Percentiles rank a stretch among this genome's conserved stretches.
Evolutionary conservation across 2,797 vertebrate species (phyloP).

Genomic region (Clarias platycephalus): DNA sequence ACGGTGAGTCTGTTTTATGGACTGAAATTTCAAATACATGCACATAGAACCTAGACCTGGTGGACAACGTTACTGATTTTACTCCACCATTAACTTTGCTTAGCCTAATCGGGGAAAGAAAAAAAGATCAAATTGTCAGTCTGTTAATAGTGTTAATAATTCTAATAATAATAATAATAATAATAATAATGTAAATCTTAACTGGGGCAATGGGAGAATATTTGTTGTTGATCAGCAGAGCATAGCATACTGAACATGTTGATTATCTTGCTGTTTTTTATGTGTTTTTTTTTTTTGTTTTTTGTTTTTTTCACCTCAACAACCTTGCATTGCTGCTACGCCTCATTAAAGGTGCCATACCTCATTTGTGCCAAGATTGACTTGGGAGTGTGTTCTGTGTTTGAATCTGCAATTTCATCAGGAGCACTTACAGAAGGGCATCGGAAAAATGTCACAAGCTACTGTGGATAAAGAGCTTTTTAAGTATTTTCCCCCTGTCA

Average conservation of each 20-base stretch:
- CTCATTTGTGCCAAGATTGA: conserved; percentile 64
- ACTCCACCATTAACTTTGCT: conserved; percentile 22
- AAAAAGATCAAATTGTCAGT: conserved; percentile 48
- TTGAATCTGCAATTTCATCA: conserved; percentile 15
- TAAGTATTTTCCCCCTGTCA: conserved; percentile 6
- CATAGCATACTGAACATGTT: conserved; percentile 51
- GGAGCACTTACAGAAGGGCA: conserved; percentile 17
- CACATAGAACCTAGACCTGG: conserved; percentile 56
- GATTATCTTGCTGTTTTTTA: conserved; percentile 48
- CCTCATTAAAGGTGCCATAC: conserved; percentile 71
- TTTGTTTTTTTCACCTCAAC: conserved; percentile 47
- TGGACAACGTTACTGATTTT: conserved; percentile 50
- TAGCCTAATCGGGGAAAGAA: conserved; percentile 22
- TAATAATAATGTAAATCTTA: conserved; percentile 39
- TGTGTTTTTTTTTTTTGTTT: conserved; percentile 12
- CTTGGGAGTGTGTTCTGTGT: conserved; percentile 14
- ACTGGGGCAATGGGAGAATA: conserved; percentile 28
- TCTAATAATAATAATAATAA: background rate
- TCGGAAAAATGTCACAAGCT: conserved; percentile 25
- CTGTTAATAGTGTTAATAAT: conserved; percentile 57
- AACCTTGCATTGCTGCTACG: conserved; percentile 73
- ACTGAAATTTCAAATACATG: conserved; percentile 1
- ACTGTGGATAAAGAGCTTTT: conserved; percentile 37
- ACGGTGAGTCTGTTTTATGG: conserved; percentile 17
- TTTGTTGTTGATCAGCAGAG: conserved; percentile 50